phyloP scores from a whole-genome alignment of 2,888 invertebrate genomes.

The Cheilosia grossa region DNA sequence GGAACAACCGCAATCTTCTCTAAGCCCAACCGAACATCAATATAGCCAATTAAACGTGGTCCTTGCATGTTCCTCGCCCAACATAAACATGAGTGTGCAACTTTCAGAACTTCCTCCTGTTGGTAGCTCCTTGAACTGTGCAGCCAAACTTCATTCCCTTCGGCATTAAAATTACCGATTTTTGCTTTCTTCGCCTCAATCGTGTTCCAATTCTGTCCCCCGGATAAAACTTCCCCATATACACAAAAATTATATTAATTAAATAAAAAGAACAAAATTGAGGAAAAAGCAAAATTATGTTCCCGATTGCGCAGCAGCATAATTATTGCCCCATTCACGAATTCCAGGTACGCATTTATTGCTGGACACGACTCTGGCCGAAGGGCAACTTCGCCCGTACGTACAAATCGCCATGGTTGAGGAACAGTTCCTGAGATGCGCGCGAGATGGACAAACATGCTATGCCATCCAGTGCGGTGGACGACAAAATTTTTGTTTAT shows the following conservation, averaged over 20 bases:
- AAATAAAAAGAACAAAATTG: conserved; percentile 58
- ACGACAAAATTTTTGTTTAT: conserved; percentile 73
- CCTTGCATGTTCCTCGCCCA: conserved; percentile 51
- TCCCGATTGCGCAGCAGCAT: conserved; percentile 54
- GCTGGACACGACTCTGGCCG: conserved; percentile 71
- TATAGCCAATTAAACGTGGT: conserved; percentile 50
- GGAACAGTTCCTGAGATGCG: conserved; percentile 2
- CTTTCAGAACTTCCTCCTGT: conserved; percentile 19
- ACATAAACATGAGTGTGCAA: conserved; percentile 48
- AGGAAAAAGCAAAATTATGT: conserved; percentile 59
- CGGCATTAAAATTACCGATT: conserved; percentile 33
- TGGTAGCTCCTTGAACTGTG: not conserved
- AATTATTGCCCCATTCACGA: conserved; percentile 73
- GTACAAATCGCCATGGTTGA: not conserved
- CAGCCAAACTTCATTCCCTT: conserved; percentile 56
- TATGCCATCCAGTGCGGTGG: conserved; percentile 7
- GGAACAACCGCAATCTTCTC: not conserved
- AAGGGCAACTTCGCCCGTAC: conserved; percentile 46
- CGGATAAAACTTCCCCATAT: conserved; percentile 46
- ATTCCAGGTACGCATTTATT: conserved; percentile 75
- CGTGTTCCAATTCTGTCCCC: conserved; percentile 7
- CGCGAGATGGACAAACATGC: conserved; percentile 27
- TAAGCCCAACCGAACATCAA: conserved; percentile 26
- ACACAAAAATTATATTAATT: conserved; percentile 72
- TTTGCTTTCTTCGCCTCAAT: conserved; percentile 18